phyloP scores from a whole-genome alignment of 2,797 vertebrate genomes.

The Eulemur mongoz region DNA sequence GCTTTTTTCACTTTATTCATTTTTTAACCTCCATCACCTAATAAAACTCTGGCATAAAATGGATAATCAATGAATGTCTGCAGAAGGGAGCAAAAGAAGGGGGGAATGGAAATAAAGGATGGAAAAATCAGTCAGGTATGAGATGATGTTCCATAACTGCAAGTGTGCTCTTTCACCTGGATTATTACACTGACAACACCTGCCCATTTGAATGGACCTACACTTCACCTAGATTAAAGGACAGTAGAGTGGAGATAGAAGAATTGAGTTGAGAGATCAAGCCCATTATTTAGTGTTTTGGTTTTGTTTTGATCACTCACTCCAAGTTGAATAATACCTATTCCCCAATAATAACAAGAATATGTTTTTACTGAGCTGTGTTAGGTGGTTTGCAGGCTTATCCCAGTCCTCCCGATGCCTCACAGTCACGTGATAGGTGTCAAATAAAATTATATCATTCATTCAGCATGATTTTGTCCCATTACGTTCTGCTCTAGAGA shows the following conservation, averaged over 20 bases:
- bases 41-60: background rate
- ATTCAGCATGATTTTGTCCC: background rate
- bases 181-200: background rate
- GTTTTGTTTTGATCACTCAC: background rate
- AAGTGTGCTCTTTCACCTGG: background rate
- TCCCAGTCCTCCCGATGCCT: background rate
- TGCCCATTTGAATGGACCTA: background rate
- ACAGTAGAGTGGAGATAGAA: background rate
- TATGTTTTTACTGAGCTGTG: background rate
- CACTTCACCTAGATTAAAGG: background rate
- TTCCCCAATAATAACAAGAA: background rate
- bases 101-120: background rate
- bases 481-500: background rate
- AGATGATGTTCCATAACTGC: background rate
- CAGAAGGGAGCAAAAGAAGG: background rate
- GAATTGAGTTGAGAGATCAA: background rate
- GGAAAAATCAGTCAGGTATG: background rate
- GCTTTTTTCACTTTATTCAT: background rate
- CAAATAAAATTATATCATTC: background rate
- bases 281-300: background rate
- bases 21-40: background rate
- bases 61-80: background rate
- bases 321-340: background rate
- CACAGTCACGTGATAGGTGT: too few species aligned
- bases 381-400: background rate